Evolutionary conservation across 2,888 invertebrate species (phyloP).

Genomic region (Apodemia duryi): DNA sequence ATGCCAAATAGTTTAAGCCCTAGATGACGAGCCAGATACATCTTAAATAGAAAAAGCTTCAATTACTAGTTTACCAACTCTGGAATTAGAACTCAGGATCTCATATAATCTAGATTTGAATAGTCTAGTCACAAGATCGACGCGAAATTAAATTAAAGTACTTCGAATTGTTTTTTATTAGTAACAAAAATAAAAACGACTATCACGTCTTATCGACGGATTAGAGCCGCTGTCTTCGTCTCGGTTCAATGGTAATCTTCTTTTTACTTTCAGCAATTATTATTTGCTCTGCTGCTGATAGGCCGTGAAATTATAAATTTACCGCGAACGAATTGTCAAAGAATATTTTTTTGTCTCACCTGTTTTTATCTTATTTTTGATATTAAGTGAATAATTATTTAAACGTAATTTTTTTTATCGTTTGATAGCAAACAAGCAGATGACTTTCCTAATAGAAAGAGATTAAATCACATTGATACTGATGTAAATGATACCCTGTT

Average conservation of each 20-base stretch:
- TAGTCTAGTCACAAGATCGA: too few relatives aligned
- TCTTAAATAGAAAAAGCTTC: too few relatives aligned
- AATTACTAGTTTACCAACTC: too few relatives aligned
- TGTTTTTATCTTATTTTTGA: neutral
- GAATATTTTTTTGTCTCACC: neutral
- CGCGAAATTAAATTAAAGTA: neutral
- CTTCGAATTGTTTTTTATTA: neutral
- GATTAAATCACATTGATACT: too few relatives aligned
- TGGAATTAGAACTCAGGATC: too few relatives aligned
- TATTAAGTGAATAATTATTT: neutral
- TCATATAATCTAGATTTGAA: too few relatives aligned
- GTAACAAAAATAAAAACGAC: neutral
- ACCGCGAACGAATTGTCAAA: neutral
- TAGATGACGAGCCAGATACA: too few relatives aligned
- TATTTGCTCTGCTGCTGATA: slow-evolving; percentile 9
- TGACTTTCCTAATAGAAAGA: neutral
- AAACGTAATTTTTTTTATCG: neutral
- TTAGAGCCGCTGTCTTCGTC: neutral
- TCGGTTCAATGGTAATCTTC: neutral
- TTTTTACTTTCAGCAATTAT: slow-evolving; percentile 14
- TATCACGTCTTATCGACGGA: neutral
- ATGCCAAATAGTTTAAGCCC: too few relatives aligned
- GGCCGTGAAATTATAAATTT: slow-evolving; percentile 6
- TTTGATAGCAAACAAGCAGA: neutral
- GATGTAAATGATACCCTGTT: too few relatives aligned